These are phyloP conservation scores for Isaurus tuberculatus DNA, from an alignment of 92 coral and sea anemone genomes.

Conservation along the genomic window DNA sequence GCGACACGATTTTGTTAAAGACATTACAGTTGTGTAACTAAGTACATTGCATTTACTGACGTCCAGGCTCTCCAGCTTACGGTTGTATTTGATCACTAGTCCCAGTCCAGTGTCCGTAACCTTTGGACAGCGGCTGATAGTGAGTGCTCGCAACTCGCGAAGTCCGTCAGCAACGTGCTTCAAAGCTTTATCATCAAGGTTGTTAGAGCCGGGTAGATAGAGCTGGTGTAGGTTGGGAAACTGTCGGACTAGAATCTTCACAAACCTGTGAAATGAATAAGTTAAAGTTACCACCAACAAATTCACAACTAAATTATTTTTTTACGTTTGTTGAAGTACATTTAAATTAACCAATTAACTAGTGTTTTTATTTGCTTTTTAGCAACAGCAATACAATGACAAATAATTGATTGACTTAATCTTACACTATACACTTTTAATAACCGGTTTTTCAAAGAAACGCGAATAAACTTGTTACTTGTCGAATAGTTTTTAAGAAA, in stretches of 20 bases:
- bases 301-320: no score
- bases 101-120: conserved; percentile 37
- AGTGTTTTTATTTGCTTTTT: no score
- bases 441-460: no score
- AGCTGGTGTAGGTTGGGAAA: conserved; percentile 15
- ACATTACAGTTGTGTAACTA: conserved; percentile 9
- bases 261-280: conserved; percentile 5
- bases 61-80: conserved; percentile 24
- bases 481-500: no score
- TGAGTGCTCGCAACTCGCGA: conserved; percentile 26
- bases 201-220: conserved; percentile 29
- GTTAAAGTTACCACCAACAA: neutral
- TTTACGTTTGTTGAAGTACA: no score
- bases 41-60: conserved; percentile 36
- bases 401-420: no score
- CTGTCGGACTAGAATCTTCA: neutral
- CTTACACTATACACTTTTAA: no score
- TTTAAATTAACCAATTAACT: no score
- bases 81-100: conserved; percentile 27
- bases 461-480: no score
- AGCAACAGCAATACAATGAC: no score
- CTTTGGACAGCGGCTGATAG: conserved; percentile 39
- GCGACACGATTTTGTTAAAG: conserved; percentile 7
- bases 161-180: conserved; percentile 30
- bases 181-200: conserved; percentile 37